Conservation (phyloP, 2,888 invertebrate species). For the Linyphia triangularis region DNA sequence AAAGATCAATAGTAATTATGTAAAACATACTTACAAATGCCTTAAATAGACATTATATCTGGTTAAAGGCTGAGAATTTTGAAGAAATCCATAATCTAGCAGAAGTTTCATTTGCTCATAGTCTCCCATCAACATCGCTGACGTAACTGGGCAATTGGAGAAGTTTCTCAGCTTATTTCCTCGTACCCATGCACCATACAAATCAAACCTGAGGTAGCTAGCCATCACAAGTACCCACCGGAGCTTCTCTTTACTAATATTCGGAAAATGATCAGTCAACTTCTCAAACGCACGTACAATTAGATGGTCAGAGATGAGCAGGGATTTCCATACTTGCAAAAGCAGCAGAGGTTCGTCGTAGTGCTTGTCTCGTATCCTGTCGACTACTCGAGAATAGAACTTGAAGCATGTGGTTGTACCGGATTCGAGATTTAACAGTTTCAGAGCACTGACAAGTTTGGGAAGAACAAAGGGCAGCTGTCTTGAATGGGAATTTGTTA, state of each 20-base stretch:
- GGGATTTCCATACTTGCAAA: not conserved
- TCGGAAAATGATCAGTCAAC: slow-evolving; percentile 17
- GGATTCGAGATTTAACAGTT: slow-evolving; percentile 1
- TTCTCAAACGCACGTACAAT: slow-evolving; percentile 11
- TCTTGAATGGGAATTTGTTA: not conserved
- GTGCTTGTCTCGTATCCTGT: not conserved
- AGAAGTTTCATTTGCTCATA: slow-evolving; percentile 5
- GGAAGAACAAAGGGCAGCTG: not conserved
- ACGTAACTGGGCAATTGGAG: slow-evolving; percentile 5
- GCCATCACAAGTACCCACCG: not conserved
- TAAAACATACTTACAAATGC: slow-evolving; percentile 1
- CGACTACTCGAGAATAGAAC: not conserved
- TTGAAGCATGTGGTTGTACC: not conserved
- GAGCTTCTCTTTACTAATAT: not conserved
- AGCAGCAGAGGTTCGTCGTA: not conserved
- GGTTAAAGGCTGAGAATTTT: not conserved
- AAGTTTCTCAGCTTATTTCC: slow-evolving; percentile 14
- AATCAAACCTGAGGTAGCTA: not conserved
- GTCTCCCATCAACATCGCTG: not conserved
- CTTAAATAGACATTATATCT: slow-evolving; percentile 7
- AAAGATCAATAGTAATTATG: too few relatives aligned
- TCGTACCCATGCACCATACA: slow-evolving; percentile 20
- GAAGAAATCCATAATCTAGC: slow-evolving; percentile 10
- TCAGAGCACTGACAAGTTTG: not conserved
- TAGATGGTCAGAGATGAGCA: not conserved